A percentile compares a stretch with the other conserved stretches of the same genome.
These are phyloP conservation scores for Artibeus jamaicensis DNA, from an alignment of 2,797 vertebrate genomes.

Conservation along the genomic window DNA sequence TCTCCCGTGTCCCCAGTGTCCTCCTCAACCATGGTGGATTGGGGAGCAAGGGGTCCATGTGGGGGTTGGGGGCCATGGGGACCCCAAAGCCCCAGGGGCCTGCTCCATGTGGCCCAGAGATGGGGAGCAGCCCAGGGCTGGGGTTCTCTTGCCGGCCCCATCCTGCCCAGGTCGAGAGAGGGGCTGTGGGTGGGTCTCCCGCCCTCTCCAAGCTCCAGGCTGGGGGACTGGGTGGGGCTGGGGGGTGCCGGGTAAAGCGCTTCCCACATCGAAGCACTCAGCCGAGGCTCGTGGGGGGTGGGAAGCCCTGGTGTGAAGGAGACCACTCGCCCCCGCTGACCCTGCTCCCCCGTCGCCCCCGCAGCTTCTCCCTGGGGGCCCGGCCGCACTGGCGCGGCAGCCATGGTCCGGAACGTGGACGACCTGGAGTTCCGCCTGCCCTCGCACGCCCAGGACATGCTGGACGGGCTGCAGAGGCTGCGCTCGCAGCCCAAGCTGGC, in stretches of 20 bases:
- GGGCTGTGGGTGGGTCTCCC: rapidly evolving
- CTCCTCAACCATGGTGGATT: too few species aligned
- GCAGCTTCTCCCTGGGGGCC: neutral
- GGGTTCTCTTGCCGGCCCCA: neutral
- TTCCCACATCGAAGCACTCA: rapidly evolving
- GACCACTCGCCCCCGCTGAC: neutral
- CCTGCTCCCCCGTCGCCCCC: neutral
- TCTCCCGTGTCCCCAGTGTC: rapidly evolving
- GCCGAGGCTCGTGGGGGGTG: rapidly evolving
- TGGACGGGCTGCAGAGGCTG: conserved; percentile 91
- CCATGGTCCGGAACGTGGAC: conserved; percentile 95
- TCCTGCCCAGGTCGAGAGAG: neutral
- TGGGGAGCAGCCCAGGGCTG: rapidly evolving
- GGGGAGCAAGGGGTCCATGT: too few species aligned
- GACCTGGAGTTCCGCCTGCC: conserved; percentile 95
- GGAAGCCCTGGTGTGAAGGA: rapidly evolving
- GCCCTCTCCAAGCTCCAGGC: neutral
- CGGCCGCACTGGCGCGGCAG: rapidly evolving
- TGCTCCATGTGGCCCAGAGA: neutral
- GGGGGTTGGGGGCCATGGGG: too few species aligned
- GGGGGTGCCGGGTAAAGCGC: rapidly evolving
- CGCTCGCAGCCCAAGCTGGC: conserved; percentile 91
- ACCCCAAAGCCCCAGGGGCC: neutral
- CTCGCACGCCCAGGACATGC: conserved; percentile 92
- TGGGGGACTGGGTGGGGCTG: too few species aligned